These are phyloP conservation scores for Drosophila quadrilineata DNA, from an alignment of 1,140 invertebrate genomes.

Conservation along the genomic window DNA sequence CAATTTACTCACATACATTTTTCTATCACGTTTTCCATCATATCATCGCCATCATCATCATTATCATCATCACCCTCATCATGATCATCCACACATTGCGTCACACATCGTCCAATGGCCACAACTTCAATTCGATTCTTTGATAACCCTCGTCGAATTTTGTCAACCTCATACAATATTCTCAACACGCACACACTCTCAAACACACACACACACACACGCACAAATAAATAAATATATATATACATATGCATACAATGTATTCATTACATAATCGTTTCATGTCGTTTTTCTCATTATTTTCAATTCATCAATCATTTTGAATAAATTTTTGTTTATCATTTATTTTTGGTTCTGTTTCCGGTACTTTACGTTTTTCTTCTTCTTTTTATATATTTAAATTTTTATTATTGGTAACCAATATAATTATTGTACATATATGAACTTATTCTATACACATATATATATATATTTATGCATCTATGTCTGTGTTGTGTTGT, in stretches of 20 bases:
- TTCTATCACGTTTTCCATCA: conserved; percentile 32
- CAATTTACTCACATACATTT: conserved; percentile 24
- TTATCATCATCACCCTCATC: conserved; percentile 43
- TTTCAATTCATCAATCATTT: conserved; percentile 69
- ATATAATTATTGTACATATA: conserved; percentile 63
- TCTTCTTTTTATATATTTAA: conserved; percentile 70
- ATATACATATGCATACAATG: conserved; percentile 10
- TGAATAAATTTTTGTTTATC: conserved; percentile 54
- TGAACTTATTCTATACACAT: conserved; percentile 31
- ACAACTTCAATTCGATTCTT: conserved; percentile 15
- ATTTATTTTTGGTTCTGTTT: conserved; percentile 62
- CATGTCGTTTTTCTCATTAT: conserved; percentile 51
- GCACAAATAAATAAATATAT: conserved; percentile 20
- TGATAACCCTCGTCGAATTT: conserved; percentile 40
- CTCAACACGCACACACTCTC: conserved; percentile 55
- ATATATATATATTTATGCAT: conserved; percentile 45
- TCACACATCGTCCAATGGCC: conserved; percentile 41
- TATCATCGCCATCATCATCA: conserved; percentile 46
- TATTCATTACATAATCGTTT: conserved; percentile 63
- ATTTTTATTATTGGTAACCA: conserved; percentile 63
- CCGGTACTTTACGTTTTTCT: conserved; percentile 65
- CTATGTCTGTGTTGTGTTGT: conserved; percentile 25
- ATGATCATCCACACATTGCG: conserved; percentile 47
- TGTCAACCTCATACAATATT: conserved; percentile 61
- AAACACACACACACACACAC: conserved; percentile 23